Evolutionary conservation across 2,888 invertebrate genomes (phyloP).

Genomic region (Odontocerum albicorne): DNA sequence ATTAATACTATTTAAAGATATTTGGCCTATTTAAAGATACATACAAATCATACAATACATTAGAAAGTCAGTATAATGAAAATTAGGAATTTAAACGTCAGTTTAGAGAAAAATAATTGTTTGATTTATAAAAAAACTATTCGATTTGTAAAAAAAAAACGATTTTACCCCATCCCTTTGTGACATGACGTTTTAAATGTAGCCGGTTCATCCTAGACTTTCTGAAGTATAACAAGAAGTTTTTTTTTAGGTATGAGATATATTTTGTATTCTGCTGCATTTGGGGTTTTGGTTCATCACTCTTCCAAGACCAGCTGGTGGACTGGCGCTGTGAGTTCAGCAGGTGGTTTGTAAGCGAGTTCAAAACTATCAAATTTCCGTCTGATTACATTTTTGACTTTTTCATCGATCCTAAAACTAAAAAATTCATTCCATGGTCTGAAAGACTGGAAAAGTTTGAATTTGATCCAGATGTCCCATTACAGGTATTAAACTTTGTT

Average conservation of each 20-base stretch:
- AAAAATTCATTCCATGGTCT: conserved; percentile 85
- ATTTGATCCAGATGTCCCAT: conserved; percentile 82
- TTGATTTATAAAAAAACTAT: too few species aligned
- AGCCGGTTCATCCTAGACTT: too few species aligned
- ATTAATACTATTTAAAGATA: too few species aligned
- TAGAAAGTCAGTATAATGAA: too few species aligned
- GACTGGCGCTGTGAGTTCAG: conserved; percentile 94
- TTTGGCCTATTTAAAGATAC: too few species aligned
- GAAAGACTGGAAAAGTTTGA: conserved; percentile 78
- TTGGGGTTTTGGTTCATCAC: conserved; percentile 93
- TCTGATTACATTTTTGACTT: conserved; percentile 85
- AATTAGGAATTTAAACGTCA: too few species aligned
- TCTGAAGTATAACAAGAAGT: too few species aligned
- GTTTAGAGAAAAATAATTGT: too few species aligned
- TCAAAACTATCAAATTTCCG: conserved; percentile 89
- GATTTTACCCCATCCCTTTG: too few species aligned
- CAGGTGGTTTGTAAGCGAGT: conserved; percentile 93
- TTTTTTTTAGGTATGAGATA: conserved; percentile 73
- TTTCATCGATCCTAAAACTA: conserved; percentile 84
- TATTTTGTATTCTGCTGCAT: conserved; percentile 89
- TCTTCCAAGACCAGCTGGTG: conserved; percentile 87
- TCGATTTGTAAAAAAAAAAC: too few species aligned
- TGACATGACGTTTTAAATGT: too few species aligned
- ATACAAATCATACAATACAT: too few species aligned
- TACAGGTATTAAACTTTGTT: conserved; percentile 74